phyloP scores from a whole-genome alignment of 2,888 invertebrate genomes.

The Philaethria dido region DNA sequence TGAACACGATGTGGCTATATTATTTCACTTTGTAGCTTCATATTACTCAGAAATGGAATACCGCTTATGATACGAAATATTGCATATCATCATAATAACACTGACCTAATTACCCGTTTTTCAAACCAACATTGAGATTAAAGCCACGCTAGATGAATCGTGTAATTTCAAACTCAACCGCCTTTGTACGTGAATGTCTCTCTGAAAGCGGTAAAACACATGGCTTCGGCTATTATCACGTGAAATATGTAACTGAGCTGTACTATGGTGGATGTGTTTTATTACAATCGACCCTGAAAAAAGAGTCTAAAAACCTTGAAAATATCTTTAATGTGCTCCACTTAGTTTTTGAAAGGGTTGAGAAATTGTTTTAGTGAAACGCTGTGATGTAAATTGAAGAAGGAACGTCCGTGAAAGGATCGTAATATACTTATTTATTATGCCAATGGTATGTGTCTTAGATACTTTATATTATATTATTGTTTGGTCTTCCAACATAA shows the following conservation, averaged over 20 bases:
- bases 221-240: conserved; percentile 43
- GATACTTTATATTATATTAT: background rate
- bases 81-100: conserved; percentile 43
- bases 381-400: conserved; percentile 11
- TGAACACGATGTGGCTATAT: too few relatives aligned
- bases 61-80: conserved; percentile 22
- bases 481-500: too few relatives aligned
- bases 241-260: conserved; percentile 25
- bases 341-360: conserved; percentile 14
- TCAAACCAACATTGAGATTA: conserved; percentile 67
- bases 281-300: background rate
- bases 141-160: conserved; percentile 68
- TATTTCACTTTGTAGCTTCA: background rate
- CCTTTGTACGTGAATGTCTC: conserved; percentile 69
- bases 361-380: conserved; percentile 4
- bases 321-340: conserved; percentile 1
- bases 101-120: conserved; percentile 72
- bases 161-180: conserved; percentile 68
- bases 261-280: background rate
- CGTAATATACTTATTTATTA: background rate
- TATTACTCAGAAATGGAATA: conserved; percentile 1
- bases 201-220: conserved; percentile 48
- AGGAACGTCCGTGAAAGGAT: background rate
- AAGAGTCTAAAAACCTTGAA: background rate
- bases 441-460: background rate